These are phyloP conservation scores for Alcis repandata DNA, from an alignment of 2,888 invertebrate genomes.

Conservation along the genomic window DNA sequence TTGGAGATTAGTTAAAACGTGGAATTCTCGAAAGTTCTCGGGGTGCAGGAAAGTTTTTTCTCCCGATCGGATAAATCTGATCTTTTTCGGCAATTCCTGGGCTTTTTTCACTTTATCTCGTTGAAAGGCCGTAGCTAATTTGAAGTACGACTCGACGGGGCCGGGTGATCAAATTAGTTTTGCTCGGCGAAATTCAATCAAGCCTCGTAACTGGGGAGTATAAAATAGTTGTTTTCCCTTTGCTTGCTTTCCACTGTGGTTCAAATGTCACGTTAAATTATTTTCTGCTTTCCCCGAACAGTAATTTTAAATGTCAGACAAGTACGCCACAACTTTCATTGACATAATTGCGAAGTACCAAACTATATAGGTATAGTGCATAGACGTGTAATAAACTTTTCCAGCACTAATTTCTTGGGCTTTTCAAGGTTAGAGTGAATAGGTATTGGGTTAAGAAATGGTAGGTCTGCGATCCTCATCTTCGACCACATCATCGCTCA, in stretches of 20 bases:
- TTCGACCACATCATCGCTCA: no score
- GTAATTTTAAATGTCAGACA: neutral
- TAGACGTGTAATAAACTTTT: no score
- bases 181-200: slow-evolving; percentile 11
- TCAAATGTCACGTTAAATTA: neutral
- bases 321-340: no score
- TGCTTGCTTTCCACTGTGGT: neutral
- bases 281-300: neutral
- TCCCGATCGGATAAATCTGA: slow-evolving; percentile 38
- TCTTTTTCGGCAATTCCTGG: slow-evolving; percentile 32
- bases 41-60: slow-evolving; percentile 32
- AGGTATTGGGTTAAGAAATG: no score
- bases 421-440: no score
- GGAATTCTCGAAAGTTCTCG: slow-evolving; percentile 23
- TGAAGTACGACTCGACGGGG: slow-evolving; percentile 10
- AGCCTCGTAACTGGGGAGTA: neutral
- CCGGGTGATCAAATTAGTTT: slow-evolving; percentile 18
- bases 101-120: slow-evolving; percentile 29
- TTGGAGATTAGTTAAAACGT: slow-evolving; percentile 28
- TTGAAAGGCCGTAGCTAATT: slow-evolving; percentile 23
- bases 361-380: no score
- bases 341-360: no score
- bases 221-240: neutral
- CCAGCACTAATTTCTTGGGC: no score
- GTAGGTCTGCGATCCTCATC: no score